Base-by-base conservation (phyloP, 2,113 vertebrate genomes). In the Chaetodon auriga region DNA sequence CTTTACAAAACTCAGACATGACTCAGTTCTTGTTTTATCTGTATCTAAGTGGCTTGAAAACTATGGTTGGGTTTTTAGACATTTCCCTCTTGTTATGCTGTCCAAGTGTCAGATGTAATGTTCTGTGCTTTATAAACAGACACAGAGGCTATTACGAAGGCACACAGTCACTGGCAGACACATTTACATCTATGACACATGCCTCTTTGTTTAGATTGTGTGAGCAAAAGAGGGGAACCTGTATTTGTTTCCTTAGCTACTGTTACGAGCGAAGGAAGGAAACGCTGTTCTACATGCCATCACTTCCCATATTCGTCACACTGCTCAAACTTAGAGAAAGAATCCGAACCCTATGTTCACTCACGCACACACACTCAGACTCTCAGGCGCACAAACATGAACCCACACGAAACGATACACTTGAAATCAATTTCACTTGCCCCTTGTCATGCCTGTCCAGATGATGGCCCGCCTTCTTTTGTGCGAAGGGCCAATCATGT, bases 341-440 rank as follows among this genome's bases (percentile, higher is more conserved):
- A 77, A 75, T 81, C 21, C 49, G 5, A 88, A 78, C 64, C 70
- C 73, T 60, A 61, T 55, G 51, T 38, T 76, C 78, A 80, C 55
- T 72, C 74, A 74, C 43, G 62, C 38, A 18, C 15, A 25, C 23
- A 23, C 54, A 54, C 51, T 77, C 60, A 82, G 61, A 72, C 46
- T 77, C 41, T 11, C 43, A 30, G 7, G n/a, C 30, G 46, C 75
- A 48, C 36, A 74, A 41, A 92, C 16, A 63, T 35, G 49, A 36
- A 79, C 74, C 55, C 71, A 81, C 81, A 88, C 72, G 88, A 43
- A 61, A 70, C 1, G 87, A 89, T 86, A 88, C 80, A 94, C 65
- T 90, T 76, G 23, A 87, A 92, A 93, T 93, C 87, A 82, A 92
- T 92, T 92, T 89, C 75, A 91, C 85, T 91, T 86, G 87, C 80